Conservation (phyloP, 2,888 invertebrate genomes). For the Toxonevra muliebris region DNA sequence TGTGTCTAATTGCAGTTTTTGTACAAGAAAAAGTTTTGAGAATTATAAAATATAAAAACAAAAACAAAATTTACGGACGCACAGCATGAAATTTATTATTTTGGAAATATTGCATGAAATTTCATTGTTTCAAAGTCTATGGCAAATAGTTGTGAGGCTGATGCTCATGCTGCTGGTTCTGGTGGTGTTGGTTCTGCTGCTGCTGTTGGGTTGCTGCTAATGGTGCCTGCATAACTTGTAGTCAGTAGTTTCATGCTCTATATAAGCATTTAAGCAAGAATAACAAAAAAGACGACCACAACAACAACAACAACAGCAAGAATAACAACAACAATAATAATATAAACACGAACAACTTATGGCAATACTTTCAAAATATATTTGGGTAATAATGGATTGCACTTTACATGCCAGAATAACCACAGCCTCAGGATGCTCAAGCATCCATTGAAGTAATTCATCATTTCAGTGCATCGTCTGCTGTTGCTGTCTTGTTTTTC, state of each 20-base stretch:
- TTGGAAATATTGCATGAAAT: too few relatives aligned
- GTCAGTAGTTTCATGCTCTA: too few relatives aligned
- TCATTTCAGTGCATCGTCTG: not conserved
- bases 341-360: not conserved
- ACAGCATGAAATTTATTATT: too few relatives aligned
- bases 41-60: too few relatives aligned
- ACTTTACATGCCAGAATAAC: conserved; percentile 23
- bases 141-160: not conserved
- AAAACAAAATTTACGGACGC: too few relatives aligned
- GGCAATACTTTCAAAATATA: not conserved
- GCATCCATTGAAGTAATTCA: conserved; percentile 9
- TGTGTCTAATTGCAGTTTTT: too few relatives aligned
- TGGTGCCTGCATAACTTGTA: too few relatives aligned
- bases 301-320: not conserved
- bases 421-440: not conserved
- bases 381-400: conserved; percentile 18
- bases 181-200: not conserved
- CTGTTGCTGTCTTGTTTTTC: not conserved
- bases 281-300: not conserved
- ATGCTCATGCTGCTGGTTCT: not conserved
- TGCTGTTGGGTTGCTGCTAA: not conserved
- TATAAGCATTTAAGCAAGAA: conserved; percentile 1
- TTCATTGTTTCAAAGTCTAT: too few relatives aligned
- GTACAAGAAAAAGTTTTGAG: too few relatives aligned
- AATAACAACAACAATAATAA: not conserved